A percentile compares a stretch with the other conserved stretches of the same genome.
phyloP scores from a whole-genome alignment of 1,140 invertebrate species.

The Proctacanthus coquilletti region DNA sequence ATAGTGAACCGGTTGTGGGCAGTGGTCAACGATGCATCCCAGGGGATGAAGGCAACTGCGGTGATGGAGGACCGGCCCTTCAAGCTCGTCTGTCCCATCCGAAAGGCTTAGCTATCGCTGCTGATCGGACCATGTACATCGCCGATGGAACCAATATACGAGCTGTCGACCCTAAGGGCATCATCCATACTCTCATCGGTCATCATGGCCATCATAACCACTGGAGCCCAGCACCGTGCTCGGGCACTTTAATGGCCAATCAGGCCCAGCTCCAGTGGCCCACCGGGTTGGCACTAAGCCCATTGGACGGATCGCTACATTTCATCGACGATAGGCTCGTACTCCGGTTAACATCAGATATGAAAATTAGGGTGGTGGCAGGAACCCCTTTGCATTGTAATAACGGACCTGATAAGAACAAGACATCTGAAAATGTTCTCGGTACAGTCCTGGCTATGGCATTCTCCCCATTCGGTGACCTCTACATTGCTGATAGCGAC shows the following conservation, averaged over 20 bases:
- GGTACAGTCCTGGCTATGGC: slow-evolving; percentile 69
- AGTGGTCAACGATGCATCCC: slow-evolving; percentile 93
- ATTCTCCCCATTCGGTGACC: slow-evolving; percentile 81
- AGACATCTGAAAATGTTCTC: slow-evolving; percentile 39
- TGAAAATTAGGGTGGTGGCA: slow-evolving; percentile 79
- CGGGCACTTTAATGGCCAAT: slow-evolving; percentile 58
- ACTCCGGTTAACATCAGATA: slow-evolving; percentile 76
- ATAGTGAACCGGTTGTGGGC: slow-evolving; percentile 82
- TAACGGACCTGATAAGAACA: slow-evolving; percentile 22
- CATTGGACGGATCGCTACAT: slow-evolving; percentile 82
- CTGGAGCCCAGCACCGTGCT: slow-evolving; percentile 77
- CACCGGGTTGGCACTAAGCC: slow-evolving; percentile 80
- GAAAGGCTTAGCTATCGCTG: slow-evolving; percentile 86
- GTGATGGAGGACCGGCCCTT: slow-evolving; percentile 79
- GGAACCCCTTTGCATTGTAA: slow-evolving; percentile 78
- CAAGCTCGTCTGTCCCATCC: slow-evolving; percentile 87
- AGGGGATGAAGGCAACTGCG: slow-evolving; percentile 77
- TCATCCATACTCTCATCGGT: slow-evolving; percentile 89
- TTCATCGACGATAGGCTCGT: slow-evolving; percentile 92
- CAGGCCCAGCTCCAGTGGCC: slow-evolving; percentile 90
- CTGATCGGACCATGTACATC: slow-evolving; percentile 84
- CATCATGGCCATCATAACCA: slow-evolving; percentile 83
- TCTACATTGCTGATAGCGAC: slow-evolving; percentile 88
- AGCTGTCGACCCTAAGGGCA: slow-evolving; percentile 73
- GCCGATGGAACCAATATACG: slow-evolving; percentile 88